Evolutionary conservation across 1,140 invertebrate genomes (phyloP), one percentile per base, ranked within the genome.

Genomic region (Leptonema lineaticorne): DNA sequence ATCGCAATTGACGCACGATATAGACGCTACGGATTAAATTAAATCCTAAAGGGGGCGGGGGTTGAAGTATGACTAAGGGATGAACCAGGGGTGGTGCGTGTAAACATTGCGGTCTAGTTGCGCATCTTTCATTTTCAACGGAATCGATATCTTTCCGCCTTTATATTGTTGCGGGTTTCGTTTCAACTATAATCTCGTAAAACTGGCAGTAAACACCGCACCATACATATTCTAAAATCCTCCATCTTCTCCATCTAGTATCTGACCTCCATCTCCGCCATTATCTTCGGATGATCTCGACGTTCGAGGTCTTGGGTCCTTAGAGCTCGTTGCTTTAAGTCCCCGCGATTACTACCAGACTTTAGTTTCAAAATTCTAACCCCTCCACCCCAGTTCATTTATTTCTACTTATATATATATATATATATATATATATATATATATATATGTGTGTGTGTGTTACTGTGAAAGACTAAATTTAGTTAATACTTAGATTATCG

Each of bases 381-480:
- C n/a, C n/a, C n/a, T n/a, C n/a, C n/a, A n/a, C n/a, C n/a, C n/a
- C n/a, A n/a, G n/a, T n/a, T n/a, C 50, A 24, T 53, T 53, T 53
- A 53, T 53, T 53, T 53, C 50, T 26, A 53, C 27, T 53, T 24
- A 53, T n/a, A n/a, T n/a, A n/a, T n/a, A n/a, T n/a, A n/a, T n/a
- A n/a, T n/a, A n/a, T n/a, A n/a, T n/a, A n/a, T n/a, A n/a, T n/a
- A n/a, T n/a, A n/a, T n/a, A n/a, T n/a, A 24, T 26, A 24, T 53
- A 26, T 26, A 7, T 5, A 24, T 22, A n/a, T n/a, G n/a, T n/a
- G 46, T 20, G 46, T 50, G 24, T 3, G 46, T 16, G 46, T 20
- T 24, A 11, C 22, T 20, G 50, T 53, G 50, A 20, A 53, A 53
- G 24, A 22, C 50, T 24, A 24, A 53, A n/a, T n/a, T n/a, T n/a